Percentiles rank a stretch among this genome's conserved stretches.
These are phyloP conservation scores for Vidua macroura DNA, from an alignment of 2,113 vertebrate species.

Conservation along the genomic window DNA sequence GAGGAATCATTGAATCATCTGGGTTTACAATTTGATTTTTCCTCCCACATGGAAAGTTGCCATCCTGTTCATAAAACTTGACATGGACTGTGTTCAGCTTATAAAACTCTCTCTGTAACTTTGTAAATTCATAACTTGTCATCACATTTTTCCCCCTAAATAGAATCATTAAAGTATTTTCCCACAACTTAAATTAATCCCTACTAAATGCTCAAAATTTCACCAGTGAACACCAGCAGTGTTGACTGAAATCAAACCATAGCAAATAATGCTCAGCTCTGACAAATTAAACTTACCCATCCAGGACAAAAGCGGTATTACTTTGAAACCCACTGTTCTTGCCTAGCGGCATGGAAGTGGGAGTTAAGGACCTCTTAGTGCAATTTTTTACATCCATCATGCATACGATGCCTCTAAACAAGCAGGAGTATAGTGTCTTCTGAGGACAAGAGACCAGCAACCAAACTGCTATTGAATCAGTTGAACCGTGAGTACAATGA, in stretches of 20 bases:
- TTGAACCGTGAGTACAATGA: constrained; percentile 42
- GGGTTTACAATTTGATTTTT: not conserved
- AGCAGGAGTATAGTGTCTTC: not conserved
- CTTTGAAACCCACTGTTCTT: not conserved
- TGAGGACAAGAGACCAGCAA: constrained; percentile 49
- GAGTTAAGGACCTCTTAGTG: not conserved
- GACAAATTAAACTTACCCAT: not conserved
- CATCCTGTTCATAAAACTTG: not conserved
- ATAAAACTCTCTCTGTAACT: not conserved
- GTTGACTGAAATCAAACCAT: not conserved
- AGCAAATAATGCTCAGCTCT: not conserved
- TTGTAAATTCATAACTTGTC: not conserved
- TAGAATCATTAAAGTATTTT: not conserved
- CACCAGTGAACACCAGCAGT: not conserved
- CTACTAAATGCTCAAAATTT: not conserved
- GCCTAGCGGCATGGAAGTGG: not conserved
- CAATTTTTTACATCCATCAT: not conserved
- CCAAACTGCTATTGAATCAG: constrained; percentile 15
- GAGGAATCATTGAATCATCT: not conserved
- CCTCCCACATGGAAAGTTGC: not conserved
- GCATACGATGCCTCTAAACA: not conserved
- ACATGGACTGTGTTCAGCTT: not conserved
- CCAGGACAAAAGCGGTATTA: not conserved
- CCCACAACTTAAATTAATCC: not conserved
- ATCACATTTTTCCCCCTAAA: not conserved